A percentile compares a stretch with the other conserved stretches of the same genome.
These are phyloP conservation scores for Dendrophyllia cribrosa DNA, from an alignment of 64 coral and sea anemone genomes.

Conservation along the genomic window DNA sequence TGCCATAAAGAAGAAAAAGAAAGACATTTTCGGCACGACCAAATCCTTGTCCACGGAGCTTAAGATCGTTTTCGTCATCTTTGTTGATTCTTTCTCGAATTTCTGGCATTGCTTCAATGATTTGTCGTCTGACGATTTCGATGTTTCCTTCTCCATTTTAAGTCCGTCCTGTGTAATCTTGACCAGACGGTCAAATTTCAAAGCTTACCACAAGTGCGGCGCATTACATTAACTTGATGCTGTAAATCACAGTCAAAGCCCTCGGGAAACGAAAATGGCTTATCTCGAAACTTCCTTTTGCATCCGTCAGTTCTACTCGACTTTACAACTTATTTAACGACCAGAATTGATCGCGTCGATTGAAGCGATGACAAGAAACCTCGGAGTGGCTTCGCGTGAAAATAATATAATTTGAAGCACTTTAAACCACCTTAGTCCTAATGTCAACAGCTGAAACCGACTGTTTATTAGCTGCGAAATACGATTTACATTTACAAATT, in stretches of 20 bases:
- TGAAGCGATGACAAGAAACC: not conserved
- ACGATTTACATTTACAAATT: slow-evolving; percentile 39
- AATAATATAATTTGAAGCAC: slow-evolving; percentile 48
- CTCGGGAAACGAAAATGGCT: too few relatives aligned
- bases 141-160: slow-evolving; percentile 19
- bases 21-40: slow-evolving; percentile 84
- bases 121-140: slow-evolving; percentile 17
- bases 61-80: slow-evolving; percentile 33
- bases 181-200: not conserved
- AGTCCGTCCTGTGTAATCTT: not conserved
- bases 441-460: slow-evolving; percentile 35
- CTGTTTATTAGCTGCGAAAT: slow-evolving; percentile 35
- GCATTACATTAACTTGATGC: not conserved
- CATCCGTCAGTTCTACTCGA: not conserved
- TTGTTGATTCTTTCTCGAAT: slow-evolving; percentile 16
- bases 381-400: not conserved
- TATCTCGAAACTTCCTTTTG: not conserved
- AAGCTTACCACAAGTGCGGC: not conserved
- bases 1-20: slow-evolving; percentile 95
- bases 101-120: slow-evolving; percentile 37
- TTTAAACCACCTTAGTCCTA: slow-evolving; percentile 25
- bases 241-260: not conserved
- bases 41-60: slow-evolving; percentile 71
- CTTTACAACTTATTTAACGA: not conserved
- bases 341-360: not conserved